Conservation (phyloP, 1,140 invertebrate genomes). For the Trinorchestia longiramus region DNA sequence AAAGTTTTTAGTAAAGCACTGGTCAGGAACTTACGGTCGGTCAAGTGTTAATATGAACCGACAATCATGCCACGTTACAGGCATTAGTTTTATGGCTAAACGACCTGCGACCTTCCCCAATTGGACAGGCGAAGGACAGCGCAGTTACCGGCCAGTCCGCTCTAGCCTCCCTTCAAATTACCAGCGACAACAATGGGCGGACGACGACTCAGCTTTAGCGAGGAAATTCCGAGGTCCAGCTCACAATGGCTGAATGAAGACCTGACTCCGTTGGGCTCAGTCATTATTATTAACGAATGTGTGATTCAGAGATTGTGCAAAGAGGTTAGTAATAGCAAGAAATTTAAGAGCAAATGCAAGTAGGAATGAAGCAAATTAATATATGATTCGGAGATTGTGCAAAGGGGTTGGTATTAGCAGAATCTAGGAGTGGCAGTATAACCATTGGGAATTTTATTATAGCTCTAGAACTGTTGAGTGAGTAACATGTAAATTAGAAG, state of each 20-base stretch:
- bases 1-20: not conserved
- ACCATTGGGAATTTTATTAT: too few relatives aligned
- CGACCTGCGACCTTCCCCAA: not conserved
- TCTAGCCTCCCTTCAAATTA: not conserved
- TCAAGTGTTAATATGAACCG: not conserved
- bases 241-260: not conserved
- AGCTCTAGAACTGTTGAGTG: too few relatives aligned
- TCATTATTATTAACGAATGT: slow-evolving; percentile 2
- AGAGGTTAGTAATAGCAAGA: not conserved
- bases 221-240: not conserved
- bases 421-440: not conserved
- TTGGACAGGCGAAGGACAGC: not conserved
- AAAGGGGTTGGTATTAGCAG: not conserved
- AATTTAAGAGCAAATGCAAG: not conserved
- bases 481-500: too few relatives aligned
- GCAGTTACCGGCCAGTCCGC: not conserved
- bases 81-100: not conserved
- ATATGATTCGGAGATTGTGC: not conserved
- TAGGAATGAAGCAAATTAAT: not conserved
- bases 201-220: not conserved
- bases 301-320: not conserved
- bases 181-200: not conserved
- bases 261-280: not conserved
- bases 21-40: not conserved
- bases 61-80: not conserved